Evolutionary conservation across 2,797 vertebrate genomes (phyloP).

Genomic region (Pitangus sulphuratus): DNA sequence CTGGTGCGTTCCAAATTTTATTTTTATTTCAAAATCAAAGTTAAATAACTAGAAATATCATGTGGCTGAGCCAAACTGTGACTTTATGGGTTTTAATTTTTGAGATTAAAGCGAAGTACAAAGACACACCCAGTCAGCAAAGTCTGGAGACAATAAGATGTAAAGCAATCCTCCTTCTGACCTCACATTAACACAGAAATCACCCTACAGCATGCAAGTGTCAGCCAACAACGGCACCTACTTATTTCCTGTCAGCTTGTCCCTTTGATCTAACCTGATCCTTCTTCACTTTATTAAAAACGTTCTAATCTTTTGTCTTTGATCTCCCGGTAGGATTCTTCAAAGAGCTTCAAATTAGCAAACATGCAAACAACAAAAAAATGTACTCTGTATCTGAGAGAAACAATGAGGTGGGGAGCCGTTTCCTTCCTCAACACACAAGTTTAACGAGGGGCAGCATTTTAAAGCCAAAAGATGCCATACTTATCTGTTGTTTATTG

Average conservation of each 20-base stretch:
- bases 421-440: conserved; percentile 62
- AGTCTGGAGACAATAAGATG: conserved; percentile 74
- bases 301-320: conserved; percentile 74
- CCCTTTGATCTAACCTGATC: conserved; percentile 75
- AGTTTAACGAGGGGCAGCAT: conserved; percentile 51
- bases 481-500: conserved; percentile 64
- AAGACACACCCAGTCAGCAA: conserved; percentile 71
- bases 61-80: conserved; percentile 49
- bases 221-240: conserved; percentile 72
- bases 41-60: conserved; percentile 53
- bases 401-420: conserved; percentile 42
- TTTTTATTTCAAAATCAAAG: conserved; percentile 65
- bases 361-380: conserved; percentile 69
- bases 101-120: conserved; percentile 65
- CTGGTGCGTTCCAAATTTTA: conserved; percentile 13
- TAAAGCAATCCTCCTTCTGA: conserved; percentile 72
- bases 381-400: conserved; percentile 45
- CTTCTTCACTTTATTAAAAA: conserved; percentile 76
- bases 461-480: conserved; percentile 57
- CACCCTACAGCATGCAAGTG: conserved; percentile 74
- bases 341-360: conserved; percentile 73
- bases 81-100: conserved; percentile 60
- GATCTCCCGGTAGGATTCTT: conserved; percentile 72
- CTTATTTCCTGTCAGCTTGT: conserved; percentile 74
- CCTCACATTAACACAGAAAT: conserved; percentile 74